These are phyloP conservation scores for Syngnathus scovelli DNA, from an alignment of 2,113 vertebrate genomes.

Conservation along the genomic window DNA sequence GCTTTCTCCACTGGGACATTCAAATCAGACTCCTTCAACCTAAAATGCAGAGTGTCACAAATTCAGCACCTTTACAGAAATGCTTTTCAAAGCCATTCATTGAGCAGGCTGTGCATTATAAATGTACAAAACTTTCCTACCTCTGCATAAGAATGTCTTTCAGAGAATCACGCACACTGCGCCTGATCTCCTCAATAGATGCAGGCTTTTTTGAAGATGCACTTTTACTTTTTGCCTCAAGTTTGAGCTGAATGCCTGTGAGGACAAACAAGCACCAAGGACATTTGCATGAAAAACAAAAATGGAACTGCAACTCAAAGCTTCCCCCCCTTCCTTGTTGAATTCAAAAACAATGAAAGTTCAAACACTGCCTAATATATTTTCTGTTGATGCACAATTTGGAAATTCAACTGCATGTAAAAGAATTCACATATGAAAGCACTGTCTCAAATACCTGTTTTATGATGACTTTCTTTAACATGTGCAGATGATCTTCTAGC, in stretches of 20 bases:
- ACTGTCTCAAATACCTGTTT: conserved; percentile 56
- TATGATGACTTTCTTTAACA: conserved; percentile 49
- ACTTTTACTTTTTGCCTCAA: conserved; percentile 78
- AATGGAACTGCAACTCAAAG: background rate
- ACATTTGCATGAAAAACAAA: background rate
- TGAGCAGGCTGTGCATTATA: background rate
- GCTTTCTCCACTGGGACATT: conserved; percentile 86
- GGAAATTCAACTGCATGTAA: background rate
- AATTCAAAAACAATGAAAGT: background rate
- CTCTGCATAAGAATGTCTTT: conserved; percentile 93
- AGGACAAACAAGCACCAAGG: conserved; percentile 40
- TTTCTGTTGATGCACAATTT: background rate
- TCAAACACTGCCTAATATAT: background rate
- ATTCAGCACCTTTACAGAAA: background rate
- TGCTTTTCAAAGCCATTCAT: background rate
- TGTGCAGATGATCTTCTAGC: conserved; percentile 59
- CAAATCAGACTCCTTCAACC: conserved; percentile 86
- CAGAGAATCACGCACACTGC: conserved; percentile 89
- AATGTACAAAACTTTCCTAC: conserved; percentile 52
- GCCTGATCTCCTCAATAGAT: conserved; percentile 89
- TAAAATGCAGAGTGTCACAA: conserved; percentile 45
- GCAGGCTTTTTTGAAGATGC: conserved; percentile 80
- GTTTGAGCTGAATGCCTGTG: conserved; percentile 76
- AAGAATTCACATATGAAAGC: background rate
- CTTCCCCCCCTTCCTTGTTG: background rate